phyloP scores from a whole-genome alignment of 2,113 vertebrate genomes.

The Corythoichthys haematopterus region DNA sequence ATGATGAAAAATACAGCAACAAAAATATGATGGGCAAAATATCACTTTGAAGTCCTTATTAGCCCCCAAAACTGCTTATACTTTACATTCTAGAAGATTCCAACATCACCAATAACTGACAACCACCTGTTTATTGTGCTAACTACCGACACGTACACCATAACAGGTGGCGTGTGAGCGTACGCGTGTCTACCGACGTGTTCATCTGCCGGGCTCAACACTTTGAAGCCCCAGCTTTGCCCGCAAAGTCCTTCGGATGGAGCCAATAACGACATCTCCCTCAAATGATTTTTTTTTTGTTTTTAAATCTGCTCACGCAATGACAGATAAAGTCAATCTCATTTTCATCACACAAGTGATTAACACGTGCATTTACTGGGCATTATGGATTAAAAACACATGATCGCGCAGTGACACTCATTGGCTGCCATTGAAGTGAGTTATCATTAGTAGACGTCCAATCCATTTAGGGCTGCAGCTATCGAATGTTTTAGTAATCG shows the following conservation, averaged over 20 bases:
- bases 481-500: too few species aligned
- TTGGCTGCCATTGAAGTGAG: too few species aligned
- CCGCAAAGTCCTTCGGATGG: not conserved
- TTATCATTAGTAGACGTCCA: too few species aligned
- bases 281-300: not conserved
- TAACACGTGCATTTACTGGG: too few species aligned
- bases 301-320: not conserved
- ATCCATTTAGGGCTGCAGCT: too few species aligned
- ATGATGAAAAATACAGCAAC: too few species aligned
- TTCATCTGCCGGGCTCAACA: conserved; percentile 60
- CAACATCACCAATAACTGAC: conserved; percentile 1
- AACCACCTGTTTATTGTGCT: conserved; percentile 65
- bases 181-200: conserved; percentile 31
- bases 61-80: too few species aligned
- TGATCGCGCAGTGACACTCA: too few species aligned
- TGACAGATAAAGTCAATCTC: not conserved
- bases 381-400: too few species aligned
- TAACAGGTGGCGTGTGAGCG: conserved; percentile 46
- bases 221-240: conserved; percentile 41
- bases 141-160: conserved; percentile 23
- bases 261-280: not conserved
- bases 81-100: too few species aligned
- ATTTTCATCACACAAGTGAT: not conserved
- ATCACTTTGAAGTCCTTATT: too few species aligned
- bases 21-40: too few species aligned